These are phyloP conservation scores for Pseudoatta argentina DNA, from an alignment of 1,140 invertebrate species.

Conservation along the genomic window DNA sequence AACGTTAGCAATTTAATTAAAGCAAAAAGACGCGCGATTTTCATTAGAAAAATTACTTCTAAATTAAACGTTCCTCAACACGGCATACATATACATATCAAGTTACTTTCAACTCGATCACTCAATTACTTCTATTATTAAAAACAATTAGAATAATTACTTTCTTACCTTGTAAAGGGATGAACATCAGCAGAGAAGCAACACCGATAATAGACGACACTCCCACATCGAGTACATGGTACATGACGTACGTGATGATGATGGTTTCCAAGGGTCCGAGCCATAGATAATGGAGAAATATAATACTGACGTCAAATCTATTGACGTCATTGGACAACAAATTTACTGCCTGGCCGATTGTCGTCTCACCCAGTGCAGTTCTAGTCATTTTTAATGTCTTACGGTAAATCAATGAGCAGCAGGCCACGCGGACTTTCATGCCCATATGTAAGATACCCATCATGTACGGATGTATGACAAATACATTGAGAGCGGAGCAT, in stretches of 20 bases:
- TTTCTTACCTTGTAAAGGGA: constrained; percentile 92
- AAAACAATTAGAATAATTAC: not conserved
- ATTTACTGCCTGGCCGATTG: constrained; percentile 95
- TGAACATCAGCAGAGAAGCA: constrained; percentile 92
- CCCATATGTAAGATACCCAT: constrained; percentile 91
- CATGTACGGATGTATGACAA: constrained; percentile 93
- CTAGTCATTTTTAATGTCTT: constrained; percentile 90
- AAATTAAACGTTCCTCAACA: not conserved
- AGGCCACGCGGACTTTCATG: constrained; percentile 92
- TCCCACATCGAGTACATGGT: constrained; percentile 89
- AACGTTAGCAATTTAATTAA: not conserved
- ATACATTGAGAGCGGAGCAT: constrained; percentile 88
- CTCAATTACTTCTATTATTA: not conserved
- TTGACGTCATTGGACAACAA: constrained; percentile 94
- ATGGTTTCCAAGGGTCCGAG: constrained; percentile 92
- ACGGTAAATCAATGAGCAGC: constrained; percentile 93
- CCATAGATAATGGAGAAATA: constrained; percentile 90
- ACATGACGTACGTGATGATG: constrained; percentile 92
- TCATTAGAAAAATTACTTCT: not conserved
- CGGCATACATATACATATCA: not conserved
- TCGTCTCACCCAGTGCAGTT: constrained; percentile 92
- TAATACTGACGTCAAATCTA: constrained; percentile 89
- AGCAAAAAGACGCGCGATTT: not conserved
- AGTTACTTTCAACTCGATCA: not conserved
- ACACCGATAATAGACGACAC: constrained; percentile 91